These are phyloP conservation scores for Myiothlypis chrysogaster DNA, from an alignment of 2,797 vertebrate genomes.

Conservation along the genomic window DNA sequence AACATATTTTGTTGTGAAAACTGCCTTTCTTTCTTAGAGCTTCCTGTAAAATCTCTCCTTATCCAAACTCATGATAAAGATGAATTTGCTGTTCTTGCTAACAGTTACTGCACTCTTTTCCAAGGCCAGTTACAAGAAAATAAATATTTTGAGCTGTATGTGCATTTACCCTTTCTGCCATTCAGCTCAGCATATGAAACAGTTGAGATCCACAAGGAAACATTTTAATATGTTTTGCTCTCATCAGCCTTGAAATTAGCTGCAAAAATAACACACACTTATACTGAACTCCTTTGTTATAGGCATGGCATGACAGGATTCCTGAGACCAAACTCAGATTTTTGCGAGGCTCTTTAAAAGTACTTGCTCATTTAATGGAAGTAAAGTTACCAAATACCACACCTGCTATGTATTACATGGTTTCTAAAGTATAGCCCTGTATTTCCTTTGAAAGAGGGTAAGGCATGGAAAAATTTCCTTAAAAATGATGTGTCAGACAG, in stretches of 20 bases:
- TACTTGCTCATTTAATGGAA: not conserved
- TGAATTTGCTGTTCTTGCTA: not conserved
- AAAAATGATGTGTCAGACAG: not conserved
- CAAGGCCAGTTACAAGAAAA: not conserved
- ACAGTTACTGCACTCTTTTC: not conserved
- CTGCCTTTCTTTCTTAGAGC: not conserved
- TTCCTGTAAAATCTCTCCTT: not conserved
- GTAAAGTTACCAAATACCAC: not conserved
- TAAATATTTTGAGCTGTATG: not conserved
- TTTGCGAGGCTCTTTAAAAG: not conserved
- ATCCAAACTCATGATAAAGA: not conserved
- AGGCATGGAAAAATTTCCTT: constrained; percentile 1
- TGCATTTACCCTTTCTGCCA: not conserved
- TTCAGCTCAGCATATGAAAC: not conserved
- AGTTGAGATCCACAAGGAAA: not conserved
- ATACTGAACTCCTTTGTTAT: not conserved
- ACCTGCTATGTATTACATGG: not conserved
- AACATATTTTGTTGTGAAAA: not conserved
- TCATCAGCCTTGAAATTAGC: not conserved
- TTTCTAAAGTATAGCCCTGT: not conserved
- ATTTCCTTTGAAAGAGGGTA: constrained; percentile 1
- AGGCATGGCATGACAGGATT: not conserved
- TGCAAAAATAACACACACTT: not conserved
- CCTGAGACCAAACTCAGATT: not conserved
- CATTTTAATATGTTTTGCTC: not conserved